phyloP scores from a whole-genome alignment of 2,888 invertebrate genomes.

The Clivina fossor region DNA sequence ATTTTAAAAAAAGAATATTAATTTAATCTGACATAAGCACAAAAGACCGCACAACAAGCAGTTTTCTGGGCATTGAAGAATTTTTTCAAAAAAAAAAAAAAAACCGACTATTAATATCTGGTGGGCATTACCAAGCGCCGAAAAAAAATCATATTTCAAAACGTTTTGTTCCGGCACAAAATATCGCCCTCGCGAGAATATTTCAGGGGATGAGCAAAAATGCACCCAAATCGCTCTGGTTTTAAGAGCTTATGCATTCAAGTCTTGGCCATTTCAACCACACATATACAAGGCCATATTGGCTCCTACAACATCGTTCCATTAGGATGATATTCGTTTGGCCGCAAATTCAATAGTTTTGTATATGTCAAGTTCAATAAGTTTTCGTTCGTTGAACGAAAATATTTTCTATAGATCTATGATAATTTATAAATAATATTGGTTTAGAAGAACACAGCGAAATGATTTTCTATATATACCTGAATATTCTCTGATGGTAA shows the following conservation, averaged over 20 bases:
- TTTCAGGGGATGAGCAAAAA: constrained; percentile 13
- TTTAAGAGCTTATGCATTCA: constrained; percentile 4
- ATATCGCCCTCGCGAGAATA: constrained; percentile 11
- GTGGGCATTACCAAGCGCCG: constrained; percentile 13
- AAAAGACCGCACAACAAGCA: no score
- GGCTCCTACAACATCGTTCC: background rate
- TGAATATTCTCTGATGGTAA: background rate
- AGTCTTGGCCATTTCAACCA: background rate
- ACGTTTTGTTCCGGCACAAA: constrained; percentile 19
- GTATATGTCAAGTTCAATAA: constrained; percentile 27
- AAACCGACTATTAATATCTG: no score
- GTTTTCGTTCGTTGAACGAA: constrained; percentile 22
- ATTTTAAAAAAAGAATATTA: no score
- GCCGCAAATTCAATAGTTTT: constrained; percentile 18
- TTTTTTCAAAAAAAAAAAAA: no score
- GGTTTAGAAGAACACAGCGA: constrained; percentile 7
- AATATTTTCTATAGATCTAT: constrained; percentile 33
- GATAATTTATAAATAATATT: constrained; percentile 35
- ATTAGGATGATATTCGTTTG: constrained; percentile 6
- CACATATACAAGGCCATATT: background rate
- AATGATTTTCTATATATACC: background rate
- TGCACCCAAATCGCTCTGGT: background rate
- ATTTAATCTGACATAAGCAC: no score
- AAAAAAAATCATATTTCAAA: constrained; percentile 31
- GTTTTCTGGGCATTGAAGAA: no score